These are phyloP conservation scores for Siniperca undulata DNA, from an alignment of 2,797 vertebrate genomes.

Conservation along the genomic window DNA sequence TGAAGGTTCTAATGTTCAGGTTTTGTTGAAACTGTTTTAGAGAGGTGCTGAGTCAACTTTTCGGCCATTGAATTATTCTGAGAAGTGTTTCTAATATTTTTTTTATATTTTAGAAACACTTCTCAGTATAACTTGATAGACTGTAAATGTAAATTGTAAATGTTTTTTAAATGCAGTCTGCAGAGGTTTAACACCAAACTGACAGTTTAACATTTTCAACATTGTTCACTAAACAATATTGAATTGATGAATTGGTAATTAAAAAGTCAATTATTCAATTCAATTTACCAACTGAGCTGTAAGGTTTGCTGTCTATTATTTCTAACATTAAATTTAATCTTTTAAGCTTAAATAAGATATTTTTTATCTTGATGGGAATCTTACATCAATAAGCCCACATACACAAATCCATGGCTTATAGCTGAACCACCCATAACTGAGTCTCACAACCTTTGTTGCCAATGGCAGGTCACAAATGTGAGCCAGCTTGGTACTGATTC, in stretches of 20 bases:
- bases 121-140: neutral
- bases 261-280: conserved; percentile 2
- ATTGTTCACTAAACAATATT: neutral
- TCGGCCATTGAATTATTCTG: neutral
- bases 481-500: neutral
- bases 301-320: neutral
- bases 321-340: neutral
- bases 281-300: neutral
- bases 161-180: neutral
- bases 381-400: neutral
- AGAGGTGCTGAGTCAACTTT: neutral
- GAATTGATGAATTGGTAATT: neutral
- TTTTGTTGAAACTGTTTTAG: neutral
- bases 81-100: conserved; percentile 3
- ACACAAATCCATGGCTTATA: neutral
- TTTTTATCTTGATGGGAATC: conserved; percentile 5
- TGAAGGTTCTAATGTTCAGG: neutral
- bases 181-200: neutral
- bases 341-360: neutral
- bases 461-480: neutral
- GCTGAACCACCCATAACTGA: neutral
- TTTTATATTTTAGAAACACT: neutral
- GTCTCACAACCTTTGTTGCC: neutral
- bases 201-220: neutral
- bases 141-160: neutral